Percentiles rank a stretch among this genome's conserved stretches.
These are phyloP conservation scores for Gerris lacustris DNA, from an alignment of 2,888 invertebrate genomes.

Conservation along the genomic window DNA sequence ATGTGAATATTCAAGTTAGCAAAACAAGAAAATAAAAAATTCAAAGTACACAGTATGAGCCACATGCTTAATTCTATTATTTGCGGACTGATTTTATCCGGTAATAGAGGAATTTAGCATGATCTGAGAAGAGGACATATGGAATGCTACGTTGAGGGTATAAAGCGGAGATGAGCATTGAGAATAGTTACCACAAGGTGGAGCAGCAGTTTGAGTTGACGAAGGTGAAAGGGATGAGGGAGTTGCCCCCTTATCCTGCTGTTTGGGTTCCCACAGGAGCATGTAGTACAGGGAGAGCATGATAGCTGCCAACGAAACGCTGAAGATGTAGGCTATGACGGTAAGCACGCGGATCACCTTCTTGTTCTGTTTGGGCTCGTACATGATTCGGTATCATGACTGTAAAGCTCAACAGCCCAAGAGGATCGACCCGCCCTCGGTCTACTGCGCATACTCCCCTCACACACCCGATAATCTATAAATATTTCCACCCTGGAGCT, in stretches of 20 bases:
- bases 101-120: too few species aligned
- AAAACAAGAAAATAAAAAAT: too few species aligned
- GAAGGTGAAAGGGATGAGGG: background rate
- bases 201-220: background rate
- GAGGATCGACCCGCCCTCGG: background rate
- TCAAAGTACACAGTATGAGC: too few species aligned
- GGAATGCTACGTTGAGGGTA: too few species aligned
- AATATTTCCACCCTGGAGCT: too few species aligned
- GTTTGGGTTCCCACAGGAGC: slow-evolving; percentile 80
- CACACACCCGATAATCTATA: too few species aligned
- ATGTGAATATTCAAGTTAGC: too few species aligned
- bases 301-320: slow-evolving; percentile 86
- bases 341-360: slow-evolving; percentile 83
- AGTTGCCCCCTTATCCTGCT: slow-evolving; percentile 20
- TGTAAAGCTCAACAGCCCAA: background rate
- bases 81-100: too few species aligned
- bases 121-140: too few species aligned
- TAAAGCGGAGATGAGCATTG: too few species aligned
- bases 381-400: slow-evolving; percentile 37
- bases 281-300: slow-evolving; percentile 88
- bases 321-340: slow-evolving; percentile 84
- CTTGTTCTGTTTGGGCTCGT: slow-evolving; percentile 72
- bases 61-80: too few species aligned
- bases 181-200: background rate
- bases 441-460: too few species aligned